These are phyloP conservation scores for Scytalopus superciliaris DNA, from an alignment of 2,113 vertebrate species.

Conservation along the genomic window DNA sequence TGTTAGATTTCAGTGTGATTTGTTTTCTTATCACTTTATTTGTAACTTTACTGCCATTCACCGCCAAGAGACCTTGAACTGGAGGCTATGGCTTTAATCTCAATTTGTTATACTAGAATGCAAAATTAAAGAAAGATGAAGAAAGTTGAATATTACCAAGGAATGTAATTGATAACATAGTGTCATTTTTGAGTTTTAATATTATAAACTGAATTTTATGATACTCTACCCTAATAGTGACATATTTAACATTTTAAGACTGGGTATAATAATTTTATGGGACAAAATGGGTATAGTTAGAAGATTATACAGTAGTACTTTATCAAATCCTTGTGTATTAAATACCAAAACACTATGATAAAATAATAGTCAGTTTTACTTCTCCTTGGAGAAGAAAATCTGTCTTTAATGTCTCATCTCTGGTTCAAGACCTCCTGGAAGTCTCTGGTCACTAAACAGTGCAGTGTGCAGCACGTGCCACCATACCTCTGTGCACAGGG, in stretches of 20 bases:
- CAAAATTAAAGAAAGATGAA: constrained; percentile 73
- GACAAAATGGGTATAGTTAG: constrained; percentile 73
- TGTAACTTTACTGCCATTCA: constrained; percentile 36
- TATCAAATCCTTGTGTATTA: constrained; percentile 75
- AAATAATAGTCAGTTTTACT: constrained; percentile 50
- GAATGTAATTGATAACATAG: constrained; percentile 65
- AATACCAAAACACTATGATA: constrained; percentile 66
- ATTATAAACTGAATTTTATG: constrained; percentile 73
- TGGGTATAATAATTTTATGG: constrained; percentile 75
- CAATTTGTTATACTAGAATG: constrained; percentile 64
- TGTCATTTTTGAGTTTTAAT: constrained; percentile 70
- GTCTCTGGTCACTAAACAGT: background rate
- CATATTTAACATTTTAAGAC: constrained; percentile 78
- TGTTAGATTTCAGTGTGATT: constrained; percentile 31
- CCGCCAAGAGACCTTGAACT: constrained; percentile 46
- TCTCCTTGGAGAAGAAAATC: background rate
- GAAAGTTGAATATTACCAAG: constrained; percentile 52
- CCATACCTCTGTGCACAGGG: background rate
- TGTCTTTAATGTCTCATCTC: background rate
- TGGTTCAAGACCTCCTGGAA: background rate
- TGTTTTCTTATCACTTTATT: constrained; percentile 42
- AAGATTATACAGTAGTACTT: constrained; percentile 67
- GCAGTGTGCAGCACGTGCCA: fast-evolving
- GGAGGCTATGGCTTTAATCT: constrained; percentile 36
- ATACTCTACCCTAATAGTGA: constrained; percentile 56